Evolutionary conservation across 2,888 invertebrate species (phyloP).

Genomic region (Ecliptopera silaceata): DNA sequence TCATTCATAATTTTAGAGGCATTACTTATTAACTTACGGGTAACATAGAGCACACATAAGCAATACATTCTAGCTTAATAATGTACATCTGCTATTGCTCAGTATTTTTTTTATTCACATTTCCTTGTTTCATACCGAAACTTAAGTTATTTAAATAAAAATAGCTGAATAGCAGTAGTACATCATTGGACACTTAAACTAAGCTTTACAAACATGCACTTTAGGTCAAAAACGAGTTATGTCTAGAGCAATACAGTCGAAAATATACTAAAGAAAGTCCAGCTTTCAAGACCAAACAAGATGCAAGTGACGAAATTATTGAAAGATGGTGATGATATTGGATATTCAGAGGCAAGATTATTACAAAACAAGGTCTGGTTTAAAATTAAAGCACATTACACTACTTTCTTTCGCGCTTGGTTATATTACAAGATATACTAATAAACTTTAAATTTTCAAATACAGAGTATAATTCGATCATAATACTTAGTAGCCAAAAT

Average conservation of each 20-base stretch:
- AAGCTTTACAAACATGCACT: conserved; percentile 34
- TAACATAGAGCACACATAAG: conserved; percentile 16
- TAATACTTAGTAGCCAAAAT: too few species aligned
- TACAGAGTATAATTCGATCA: too few species aligned
- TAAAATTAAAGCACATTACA: too few species aligned
- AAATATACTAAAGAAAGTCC: conserved; percentile 1
- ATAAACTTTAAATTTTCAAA: too few species aligned
- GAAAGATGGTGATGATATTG: conserved; percentile 14
- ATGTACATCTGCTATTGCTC: conserved; percentile 4
- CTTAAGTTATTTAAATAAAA: neutral
- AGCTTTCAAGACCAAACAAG: conserved; percentile 4
- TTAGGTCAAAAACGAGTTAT: conserved; percentile 9
- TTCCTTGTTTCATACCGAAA: too few species aligned
- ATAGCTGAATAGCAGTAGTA: conserved; percentile 8
- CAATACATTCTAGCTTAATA: conserved; percentile 13
- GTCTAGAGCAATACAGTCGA: neutral
- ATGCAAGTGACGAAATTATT: conserved; percentile 10
- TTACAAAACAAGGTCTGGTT: too few species aligned
- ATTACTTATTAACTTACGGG: neutral
- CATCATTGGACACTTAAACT: conserved; percentile 1
- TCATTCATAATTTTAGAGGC: neutral
- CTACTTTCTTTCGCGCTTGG: too few species aligned
- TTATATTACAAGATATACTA: too few species aligned
- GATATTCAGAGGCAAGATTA: conserved; percentile 3
- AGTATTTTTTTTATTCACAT: too few species aligned